Evolutionary conservation across 2,888 invertebrate genomes (phyloP).

Genomic region (Epinotia nisella): DNA sequence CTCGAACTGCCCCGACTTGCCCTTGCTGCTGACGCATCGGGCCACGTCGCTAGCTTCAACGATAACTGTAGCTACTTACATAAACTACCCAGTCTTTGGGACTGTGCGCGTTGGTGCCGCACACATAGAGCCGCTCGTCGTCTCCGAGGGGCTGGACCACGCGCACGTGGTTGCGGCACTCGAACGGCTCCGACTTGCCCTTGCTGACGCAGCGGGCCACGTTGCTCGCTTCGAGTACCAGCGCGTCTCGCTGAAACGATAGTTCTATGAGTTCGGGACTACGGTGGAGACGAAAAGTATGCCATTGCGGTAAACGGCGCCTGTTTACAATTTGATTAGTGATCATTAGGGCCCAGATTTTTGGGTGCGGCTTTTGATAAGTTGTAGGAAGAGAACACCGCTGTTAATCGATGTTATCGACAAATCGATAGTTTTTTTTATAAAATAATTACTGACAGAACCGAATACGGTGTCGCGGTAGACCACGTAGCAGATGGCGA

Average conservation of each 20-base stretch:
- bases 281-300: neutral
- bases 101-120: conserved; percentile 87
- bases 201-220: conserved; percentile 86
- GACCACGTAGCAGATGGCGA: too few relatives aligned
- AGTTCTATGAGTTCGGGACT: conserved; percentile 24
- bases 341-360: too few relatives aligned
- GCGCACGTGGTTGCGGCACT: conserved; percentile 87
- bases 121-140: conserved; percentile 85
- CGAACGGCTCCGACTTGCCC: conserved; percentile 87
- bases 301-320: too few relatives aligned
- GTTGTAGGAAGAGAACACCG: too few relatives aligned
- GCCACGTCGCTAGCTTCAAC: too few relatives aligned
- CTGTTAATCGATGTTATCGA: too few relatives aligned
- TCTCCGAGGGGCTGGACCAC: conserved; percentile 87
- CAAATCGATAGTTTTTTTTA: too few relatives aligned
- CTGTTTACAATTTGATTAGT: neutral
- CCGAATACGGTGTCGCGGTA: too few relatives aligned
- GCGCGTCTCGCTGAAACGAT: conserved; percentile 78
- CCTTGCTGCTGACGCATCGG: conserved; percentile 49
- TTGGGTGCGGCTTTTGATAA: too few relatives aligned
- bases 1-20: too few relatives aligned
- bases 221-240: conserved; percentile 85
- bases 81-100: conserved; percentile 87
- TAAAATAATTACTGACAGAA: too few relatives aligned
- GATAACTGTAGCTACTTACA: conserved; percentile 68